phyloP scores from a whole-genome alignment of 2,797 vertebrate genomes.

The Percopsis omiscomaycus region DNA sequence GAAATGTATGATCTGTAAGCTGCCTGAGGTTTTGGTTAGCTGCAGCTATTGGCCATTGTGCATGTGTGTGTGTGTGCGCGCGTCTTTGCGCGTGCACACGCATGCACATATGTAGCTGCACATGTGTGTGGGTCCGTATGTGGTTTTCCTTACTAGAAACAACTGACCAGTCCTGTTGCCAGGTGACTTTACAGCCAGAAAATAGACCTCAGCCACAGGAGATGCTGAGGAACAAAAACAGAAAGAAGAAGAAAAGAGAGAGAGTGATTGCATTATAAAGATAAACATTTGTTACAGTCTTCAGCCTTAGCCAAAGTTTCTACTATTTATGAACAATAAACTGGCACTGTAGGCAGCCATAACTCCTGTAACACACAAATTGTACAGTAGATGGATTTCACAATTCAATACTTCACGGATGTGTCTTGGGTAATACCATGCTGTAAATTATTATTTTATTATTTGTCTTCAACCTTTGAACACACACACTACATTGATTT shows the following conservation, averaged over 20 bases:
- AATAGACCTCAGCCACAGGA: constrained; percentile 19
- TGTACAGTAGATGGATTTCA: too few species aligned
- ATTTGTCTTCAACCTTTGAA: too few species aligned
- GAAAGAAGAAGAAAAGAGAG: constrained; percentile 4
- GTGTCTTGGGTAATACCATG: too few species aligned
- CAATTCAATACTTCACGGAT: too few species aligned
- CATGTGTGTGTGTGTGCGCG: constrained; percentile 15
- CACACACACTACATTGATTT: too few species aligned
- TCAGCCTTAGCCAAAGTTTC: not conserved
- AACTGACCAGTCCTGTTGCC: constrained; percentile 36
- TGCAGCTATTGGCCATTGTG: constrained; percentile 41
- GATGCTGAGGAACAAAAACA: constrained; percentile 11
- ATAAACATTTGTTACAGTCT: not conserved
- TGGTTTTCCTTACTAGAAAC: constrained; percentile 26
- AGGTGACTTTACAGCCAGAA: constrained; percentile 54
- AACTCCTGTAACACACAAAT: too few species aligned
- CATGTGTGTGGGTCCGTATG: constrained; percentile 12
- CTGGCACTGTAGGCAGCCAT: too few species aligned
- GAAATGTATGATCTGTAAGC: constrained; percentile 67
- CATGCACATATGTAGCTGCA: constrained; percentile 1
- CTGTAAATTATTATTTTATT: too few species aligned
- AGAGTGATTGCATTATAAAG: constrained; percentile 19
- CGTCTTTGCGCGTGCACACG: constrained; percentile 8
- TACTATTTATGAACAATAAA: too few species aligned
- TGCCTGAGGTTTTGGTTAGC: constrained; percentile 69